Evolutionary conservation across 1,140 invertebrate species (phyloP).

Genomic region (Cyphomyrmex costatus): DNA sequence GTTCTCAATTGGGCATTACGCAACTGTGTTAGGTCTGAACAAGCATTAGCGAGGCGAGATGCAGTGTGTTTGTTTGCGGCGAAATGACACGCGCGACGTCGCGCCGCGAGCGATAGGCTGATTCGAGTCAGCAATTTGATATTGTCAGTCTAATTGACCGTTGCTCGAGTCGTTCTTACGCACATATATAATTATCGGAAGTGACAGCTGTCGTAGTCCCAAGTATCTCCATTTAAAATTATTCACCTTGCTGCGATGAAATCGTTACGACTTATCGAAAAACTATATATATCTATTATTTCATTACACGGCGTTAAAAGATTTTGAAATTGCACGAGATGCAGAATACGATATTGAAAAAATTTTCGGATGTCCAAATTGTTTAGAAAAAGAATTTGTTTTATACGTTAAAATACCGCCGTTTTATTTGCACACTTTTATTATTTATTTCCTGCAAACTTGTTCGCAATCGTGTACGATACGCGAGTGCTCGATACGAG

Average conservation of each 20-base stretch:
- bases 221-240: slow-evolving; percentile 13
- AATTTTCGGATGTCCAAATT: not conserved
- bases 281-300: not conserved
- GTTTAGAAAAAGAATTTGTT: not conserved
- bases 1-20: slow-evolving; percentile 38
- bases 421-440: not conserved
- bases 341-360: not conserved
- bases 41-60: slow-evolving; percentile 28
- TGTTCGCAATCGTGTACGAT: not conserved
- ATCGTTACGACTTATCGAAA: not conserved
- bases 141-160: slow-evolving; percentile 29
- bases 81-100: slow-evolving; percentile 9
- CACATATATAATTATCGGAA: not conserved
- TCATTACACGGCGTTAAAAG: not conserved
- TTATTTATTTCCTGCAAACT: not conserved
- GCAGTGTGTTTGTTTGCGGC: slow-evolving; percentile 18
- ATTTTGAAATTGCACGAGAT: not conserved
- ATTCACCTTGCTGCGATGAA: not conserved
- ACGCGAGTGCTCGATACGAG: not conserved
- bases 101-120: not conserved
- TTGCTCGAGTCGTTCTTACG: not conserved
- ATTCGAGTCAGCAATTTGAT: slow-evolving; percentile 21
- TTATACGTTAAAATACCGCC: not conserved
- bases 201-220: slow-evolving; percentile 33
- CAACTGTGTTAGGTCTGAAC: slow-evolving; percentile 60